Evolutionary conservation across 2,797 vertebrate species (phyloP).

Genomic region (Hydrophis major): DNA sequence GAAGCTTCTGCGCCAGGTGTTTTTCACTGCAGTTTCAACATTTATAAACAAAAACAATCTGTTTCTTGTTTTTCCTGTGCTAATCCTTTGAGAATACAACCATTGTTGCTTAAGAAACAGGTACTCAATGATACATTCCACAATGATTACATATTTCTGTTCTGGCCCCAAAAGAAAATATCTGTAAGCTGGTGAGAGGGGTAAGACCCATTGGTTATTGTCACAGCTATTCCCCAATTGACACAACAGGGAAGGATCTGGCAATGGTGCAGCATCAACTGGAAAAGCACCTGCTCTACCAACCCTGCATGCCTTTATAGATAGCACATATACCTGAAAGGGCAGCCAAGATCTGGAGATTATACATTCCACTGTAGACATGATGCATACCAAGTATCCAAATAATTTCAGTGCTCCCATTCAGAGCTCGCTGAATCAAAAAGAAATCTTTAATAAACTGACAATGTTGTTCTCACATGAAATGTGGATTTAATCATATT

Average conservation of each 20-base stretch:
- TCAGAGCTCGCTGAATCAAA: background rate
- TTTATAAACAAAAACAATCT: background rate
- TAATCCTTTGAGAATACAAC: constrained; percentile 34
- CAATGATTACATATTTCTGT: constrained; percentile 17
- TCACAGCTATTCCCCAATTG: background rate
- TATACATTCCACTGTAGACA: background rate
- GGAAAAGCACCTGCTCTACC: background rate
- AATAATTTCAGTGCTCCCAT: background rate
- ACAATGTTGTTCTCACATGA: background rate
- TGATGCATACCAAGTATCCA: background rate
- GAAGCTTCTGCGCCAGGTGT: background rate
- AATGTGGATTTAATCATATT: background rate
- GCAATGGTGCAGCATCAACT: constrained; percentile 7
- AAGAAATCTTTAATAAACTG: background rate
- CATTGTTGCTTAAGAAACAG: constrained; percentile 1
- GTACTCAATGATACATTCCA: constrained; percentile 34
- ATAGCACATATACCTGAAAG: background rate
- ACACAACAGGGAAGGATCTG: constrained; percentile 10
- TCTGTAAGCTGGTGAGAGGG: background rate
- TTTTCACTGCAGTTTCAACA: background rate
- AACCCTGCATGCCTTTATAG: background rate
- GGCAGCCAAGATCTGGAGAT: background rate
- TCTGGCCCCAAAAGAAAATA: constrained; percentile 40
- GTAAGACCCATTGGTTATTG: background rate
- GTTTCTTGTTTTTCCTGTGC: background rate